phyloP scores from a whole-genome alignment of 2,797 vertebrate species.

The Galago senegalensis region DNA sequence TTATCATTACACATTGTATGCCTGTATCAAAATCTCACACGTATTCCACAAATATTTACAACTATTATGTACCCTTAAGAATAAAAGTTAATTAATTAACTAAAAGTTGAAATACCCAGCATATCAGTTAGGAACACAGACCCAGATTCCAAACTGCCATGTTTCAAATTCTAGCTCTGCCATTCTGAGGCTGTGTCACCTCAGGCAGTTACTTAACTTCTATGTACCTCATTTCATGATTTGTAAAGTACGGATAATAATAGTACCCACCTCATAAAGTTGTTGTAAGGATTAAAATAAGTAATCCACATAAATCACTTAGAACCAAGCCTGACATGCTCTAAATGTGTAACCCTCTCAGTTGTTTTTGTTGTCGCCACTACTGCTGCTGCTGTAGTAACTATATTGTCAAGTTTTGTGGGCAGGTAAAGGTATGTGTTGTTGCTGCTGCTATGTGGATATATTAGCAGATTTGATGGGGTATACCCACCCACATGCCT shows the following conservation, averaged over 20 bases:
- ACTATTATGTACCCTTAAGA: neutral
- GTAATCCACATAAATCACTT: conserved; percentile 35
- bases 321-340: conserved; percentile 42
- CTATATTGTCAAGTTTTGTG: neutral
- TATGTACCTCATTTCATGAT: conserved; percentile 41
- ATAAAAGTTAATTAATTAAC: neutral
- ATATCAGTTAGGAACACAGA: conserved; percentile 40
- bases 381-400: neutral
- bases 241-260: conserved; percentile 44
- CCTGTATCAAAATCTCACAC: neutral
- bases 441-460: neutral
- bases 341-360: neutral
- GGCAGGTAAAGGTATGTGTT: neutral
- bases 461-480: neutral
- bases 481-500: neutral
- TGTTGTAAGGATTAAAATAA: conserved; percentile 68
- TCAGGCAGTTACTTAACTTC: neutral
- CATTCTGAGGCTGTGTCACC: conserved; percentile 9
- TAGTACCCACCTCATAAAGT: conserved; percentile 53
- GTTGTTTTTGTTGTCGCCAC: neutral
- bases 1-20: neutral
- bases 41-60: neutral
- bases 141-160: conserved; percentile 41
- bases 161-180: conserved; percentile 46
- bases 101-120: neutral